Evolutionary conservation across 2,113 vertebrate species (phyloP), one percentile per base, ranked within the genome.

Genomic region (Solenodon paradoxus): DNA sequence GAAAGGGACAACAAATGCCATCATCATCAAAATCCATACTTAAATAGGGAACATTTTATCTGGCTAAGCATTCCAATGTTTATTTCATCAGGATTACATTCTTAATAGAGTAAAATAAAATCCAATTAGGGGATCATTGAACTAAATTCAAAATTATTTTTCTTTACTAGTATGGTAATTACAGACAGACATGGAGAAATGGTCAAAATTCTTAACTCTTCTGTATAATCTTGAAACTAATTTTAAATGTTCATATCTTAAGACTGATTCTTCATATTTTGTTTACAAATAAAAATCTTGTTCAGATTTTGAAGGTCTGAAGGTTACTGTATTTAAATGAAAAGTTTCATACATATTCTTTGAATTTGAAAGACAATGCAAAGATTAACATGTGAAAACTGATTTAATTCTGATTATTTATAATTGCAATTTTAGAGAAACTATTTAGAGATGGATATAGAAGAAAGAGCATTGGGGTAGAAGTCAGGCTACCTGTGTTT

Each of bases 191-290:
- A 63, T 35, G 42, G 3, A 80, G 9, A 93, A n/a, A 83, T 90
- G 16, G 30, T 83, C 40, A 94, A 84, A 96, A 86, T 45, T 87
- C 51, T 75, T 88, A 61, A 49, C 45, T 88, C 17, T 57, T 64
- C 61, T 13, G 10, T 64, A 81, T 30, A 64, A 59, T 13, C 11
- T 45, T 84, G 42, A 96, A 22, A 68, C 22, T 61, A 49, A 78
- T 49, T 66, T 64, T 20, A 42, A 57, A 92, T 42, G 9, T 63
- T 79, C 72, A 59, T 68, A 51, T 82, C 82, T 88, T 89, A 84
- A 72, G 61, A 12, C 61, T 55, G 42, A 45, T 74, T 89, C 30
- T 82, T 88, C 30, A 38, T 6, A 30, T 30, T 61, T 61, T n/a
- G n/a, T n/a, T n/a, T n/a, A n/a, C 20, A 86, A 77, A 72, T 35